Percentiles rank a stretch among this genome's conserved stretches.
Evolutionary conservation across 1,140 invertebrate species (phyloP).

Genomic region (Drosophila equinoxialis): DNA sequence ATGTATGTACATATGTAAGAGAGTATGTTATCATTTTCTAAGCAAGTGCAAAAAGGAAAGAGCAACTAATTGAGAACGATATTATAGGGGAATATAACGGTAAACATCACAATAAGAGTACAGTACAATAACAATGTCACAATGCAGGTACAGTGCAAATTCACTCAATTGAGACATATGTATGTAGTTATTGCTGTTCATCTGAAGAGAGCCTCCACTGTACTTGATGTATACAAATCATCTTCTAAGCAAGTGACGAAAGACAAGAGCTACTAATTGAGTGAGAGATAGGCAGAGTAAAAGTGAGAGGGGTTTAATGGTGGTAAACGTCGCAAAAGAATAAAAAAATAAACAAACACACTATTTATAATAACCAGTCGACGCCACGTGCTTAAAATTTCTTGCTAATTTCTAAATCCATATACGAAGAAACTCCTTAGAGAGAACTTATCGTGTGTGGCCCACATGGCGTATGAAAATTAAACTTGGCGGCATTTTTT

Average conservation of each 20-base stretch:
- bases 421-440: constrained; percentile 13
- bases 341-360: not conserved
- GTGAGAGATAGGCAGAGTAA: not conserved
- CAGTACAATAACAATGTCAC: not conserved
- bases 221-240: not conserved
- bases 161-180: too few relatives aligned
- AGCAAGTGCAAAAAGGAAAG: not conserved
- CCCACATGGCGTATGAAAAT: constrained; percentile 52
- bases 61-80: not conserved
- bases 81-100: not conserved
- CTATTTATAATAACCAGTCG: not conserved
- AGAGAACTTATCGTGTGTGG: constrained; percentile 1
- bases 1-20: too few relatives aligned
- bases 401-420: constrained; percentile 4
- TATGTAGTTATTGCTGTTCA: too few relatives aligned
- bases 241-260: not conserved
- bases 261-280: not conserved
- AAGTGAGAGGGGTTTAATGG: not conserved
- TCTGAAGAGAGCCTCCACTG: not conserved
- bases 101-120: not conserved
- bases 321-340: not conserved
- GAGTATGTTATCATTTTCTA: not conserved
- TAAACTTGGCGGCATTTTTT: constrained; percentile 39
- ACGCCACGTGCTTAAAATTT: constrained; percentile 17
- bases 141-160: not conserved